phyloP scores from a whole-genome alignment of 2,113 vertebrate species.

The Loxodonta africana region DNA sequence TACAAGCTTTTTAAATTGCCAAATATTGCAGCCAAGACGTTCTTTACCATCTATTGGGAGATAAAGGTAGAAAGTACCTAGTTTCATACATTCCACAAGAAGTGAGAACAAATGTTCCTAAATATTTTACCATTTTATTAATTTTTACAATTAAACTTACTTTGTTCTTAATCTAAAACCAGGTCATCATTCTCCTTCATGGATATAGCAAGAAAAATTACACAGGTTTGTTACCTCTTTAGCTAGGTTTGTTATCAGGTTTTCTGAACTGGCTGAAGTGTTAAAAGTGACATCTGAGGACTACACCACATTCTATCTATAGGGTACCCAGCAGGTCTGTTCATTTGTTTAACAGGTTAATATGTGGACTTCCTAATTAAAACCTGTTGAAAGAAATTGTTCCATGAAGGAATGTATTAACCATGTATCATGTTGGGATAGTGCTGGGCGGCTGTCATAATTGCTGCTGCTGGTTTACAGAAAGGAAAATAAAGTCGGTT shows the following conservation, averaged over 20 bases:
- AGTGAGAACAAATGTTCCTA: background rate
- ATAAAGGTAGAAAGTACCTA: background rate
- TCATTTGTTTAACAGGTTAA: constrained; percentile 66
- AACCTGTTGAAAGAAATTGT: constrained; percentile 76
- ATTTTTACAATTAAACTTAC: background rate
- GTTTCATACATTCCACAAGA: background rate
- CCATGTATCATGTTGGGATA: constrained; percentile 82
- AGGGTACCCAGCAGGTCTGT: constrained; percentile 44
- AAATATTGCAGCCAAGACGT: background rate
- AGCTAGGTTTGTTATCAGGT: background rate
- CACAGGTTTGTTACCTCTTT: constrained; percentile 7
- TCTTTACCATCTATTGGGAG: background rate
- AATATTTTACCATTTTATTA: constrained; percentile 5
- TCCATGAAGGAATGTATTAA: constrained; percentile 75
- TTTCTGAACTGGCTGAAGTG: constrained; percentile 62
- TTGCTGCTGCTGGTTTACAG: constrained; percentile 83
- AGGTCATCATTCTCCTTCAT: background rate
- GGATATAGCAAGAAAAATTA: background rate
- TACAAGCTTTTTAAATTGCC: background rate
- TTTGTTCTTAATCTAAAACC: background rate
- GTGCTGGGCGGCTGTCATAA: constrained; percentile 83
- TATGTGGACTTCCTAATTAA: constrained; percentile 71
- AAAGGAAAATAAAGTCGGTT: constrained; percentile 87
- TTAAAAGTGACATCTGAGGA: constrained; percentile 65
- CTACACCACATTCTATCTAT: background rate